Conservation (phyloP, 2,888 invertebrate genomes). For the Piscicola geometra region DNA sequence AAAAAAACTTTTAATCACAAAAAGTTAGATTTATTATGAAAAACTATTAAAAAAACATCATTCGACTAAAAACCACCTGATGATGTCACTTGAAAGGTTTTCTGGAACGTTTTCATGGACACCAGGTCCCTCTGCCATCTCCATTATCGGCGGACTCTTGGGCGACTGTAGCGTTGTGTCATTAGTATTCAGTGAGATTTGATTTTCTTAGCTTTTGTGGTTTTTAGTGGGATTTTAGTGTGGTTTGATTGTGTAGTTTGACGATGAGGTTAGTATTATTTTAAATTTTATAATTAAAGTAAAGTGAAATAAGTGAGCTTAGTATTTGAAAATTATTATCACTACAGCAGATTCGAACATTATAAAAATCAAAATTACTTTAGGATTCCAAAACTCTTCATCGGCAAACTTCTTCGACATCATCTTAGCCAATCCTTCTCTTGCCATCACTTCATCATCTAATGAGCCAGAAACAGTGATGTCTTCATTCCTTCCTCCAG, state of each 20-base stretch:
- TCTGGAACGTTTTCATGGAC: conserved; percentile 42
- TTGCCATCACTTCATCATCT: conserved; percentile 24
- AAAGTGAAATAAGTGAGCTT: too few species aligned
- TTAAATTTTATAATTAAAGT: too few species aligned
- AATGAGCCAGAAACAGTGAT: background rate
- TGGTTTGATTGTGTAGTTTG: too few species aligned
- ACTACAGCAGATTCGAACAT: background rate
- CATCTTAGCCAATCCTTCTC: conserved; percentile 25
- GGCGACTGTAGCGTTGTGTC: conserved; percentile 9
- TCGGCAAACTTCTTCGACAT: conserved; percentile 24
- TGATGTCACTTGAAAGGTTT: conserved; percentile 36
- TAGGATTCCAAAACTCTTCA: conserved; percentile 28
- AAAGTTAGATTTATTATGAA: too few species aligned
- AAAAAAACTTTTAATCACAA: too few species aligned
- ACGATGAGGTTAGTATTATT: too few species aligned
- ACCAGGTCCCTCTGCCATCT: conserved; percentile 37
- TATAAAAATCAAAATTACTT: background rate
- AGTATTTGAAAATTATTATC: background rate
- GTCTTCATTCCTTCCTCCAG: background rate
- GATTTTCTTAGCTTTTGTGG: too few species aligned
- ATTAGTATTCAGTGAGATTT: too few species aligned
- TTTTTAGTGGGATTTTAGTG: too few species aligned
- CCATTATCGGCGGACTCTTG: conserved; percentile 35
- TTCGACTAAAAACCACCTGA: conserved; percentile 28
- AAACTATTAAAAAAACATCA: too few species aligned